Percentiles rank a stretch among this genome's conserved stretches.
Conservation (phyloP, 2,888 invertebrate species). For the Calliphora vomitoria region DNA sequence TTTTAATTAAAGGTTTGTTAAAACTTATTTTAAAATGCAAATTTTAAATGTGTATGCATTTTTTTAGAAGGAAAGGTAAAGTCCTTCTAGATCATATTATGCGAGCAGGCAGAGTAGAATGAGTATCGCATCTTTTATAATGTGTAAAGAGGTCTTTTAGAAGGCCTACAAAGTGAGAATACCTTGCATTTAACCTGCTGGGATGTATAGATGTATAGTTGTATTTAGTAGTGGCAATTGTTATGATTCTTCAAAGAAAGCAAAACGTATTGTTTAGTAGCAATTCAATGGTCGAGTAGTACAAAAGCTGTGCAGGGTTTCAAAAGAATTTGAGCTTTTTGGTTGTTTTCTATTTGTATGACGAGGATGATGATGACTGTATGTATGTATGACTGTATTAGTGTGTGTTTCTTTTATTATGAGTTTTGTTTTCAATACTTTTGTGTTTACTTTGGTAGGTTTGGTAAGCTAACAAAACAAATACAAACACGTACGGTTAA, state of each 20-base stretch:
- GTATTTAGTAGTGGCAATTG: constrained; percentile 42
- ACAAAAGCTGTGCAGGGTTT: constrained; percentile 63
- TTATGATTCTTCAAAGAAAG: constrained; percentile 64
- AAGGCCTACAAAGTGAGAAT: too few species aligned
- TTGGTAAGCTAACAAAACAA: constrained; percentile 66
- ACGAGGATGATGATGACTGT: constrained; percentile 26
- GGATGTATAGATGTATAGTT: not conserved
- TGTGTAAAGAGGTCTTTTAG: too few species aligned
- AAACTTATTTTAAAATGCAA: too few species aligned
- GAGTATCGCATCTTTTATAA: too few species aligned
- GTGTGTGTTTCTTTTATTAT: constrained; percentile 51
- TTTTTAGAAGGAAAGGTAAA: too few species aligned
- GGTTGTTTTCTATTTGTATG: constrained; percentile 50
- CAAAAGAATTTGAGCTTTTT: constrained; percentile 63
- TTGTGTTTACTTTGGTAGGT: constrained; percentile 65
- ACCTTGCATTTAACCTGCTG: too few species aligned
- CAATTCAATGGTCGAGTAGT: constrained; percentile 62
- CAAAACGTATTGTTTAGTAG: constrained; percentile 57
- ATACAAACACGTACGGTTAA: constrained; percentile 69
- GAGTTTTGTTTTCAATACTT: constrained; percentile 66
- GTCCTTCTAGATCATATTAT: too few species aligned
- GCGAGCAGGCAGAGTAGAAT: too few species aligned
- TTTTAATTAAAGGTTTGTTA: too few species aligned
- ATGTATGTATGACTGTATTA: not conserved
- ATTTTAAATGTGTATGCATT: too few species aligned